phyloP scores from a whole-genome alignment of 2,888 invertebrate genomes.

The Orthosia cruda region DNA sequence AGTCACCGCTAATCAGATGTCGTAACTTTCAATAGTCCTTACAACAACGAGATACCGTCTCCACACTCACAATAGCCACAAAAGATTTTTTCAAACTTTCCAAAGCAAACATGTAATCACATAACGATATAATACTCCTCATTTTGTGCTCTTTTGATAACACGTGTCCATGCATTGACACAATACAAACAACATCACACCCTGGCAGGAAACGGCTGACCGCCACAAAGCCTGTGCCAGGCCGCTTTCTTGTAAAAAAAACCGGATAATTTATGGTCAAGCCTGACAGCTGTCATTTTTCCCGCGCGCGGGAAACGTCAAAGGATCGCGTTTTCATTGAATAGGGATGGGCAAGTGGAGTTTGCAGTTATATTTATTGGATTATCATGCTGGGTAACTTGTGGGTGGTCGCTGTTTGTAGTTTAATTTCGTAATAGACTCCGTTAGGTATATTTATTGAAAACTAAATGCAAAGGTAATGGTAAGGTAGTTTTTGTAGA shows the following conservation, averaged over 20 bases:
- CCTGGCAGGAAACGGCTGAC: constrained; percentile 76
- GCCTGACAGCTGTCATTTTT: constrained; percentile 84
- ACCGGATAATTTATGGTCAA: constrained; percentile 72
- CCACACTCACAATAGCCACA: constrained; percentile 1
- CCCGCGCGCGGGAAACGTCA: constrained; percentile 74
- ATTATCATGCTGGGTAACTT: constrained; percentile 11
- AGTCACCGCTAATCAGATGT: constrained; percentile 10
- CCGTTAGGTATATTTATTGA: neutral
- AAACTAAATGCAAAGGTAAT: neutral
- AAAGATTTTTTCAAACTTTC: constrained; percentile 33
- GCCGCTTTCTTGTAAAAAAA: constrained; percentile 69
- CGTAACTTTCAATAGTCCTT: constrained; percentile 1
- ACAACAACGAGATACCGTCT: neutral
- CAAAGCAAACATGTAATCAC: constrained; percentile 69
- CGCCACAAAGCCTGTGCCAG: constrained; percentile 68
- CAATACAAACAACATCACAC: constrained; percentile 70
- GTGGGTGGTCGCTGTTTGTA: constrained; percentile 41
- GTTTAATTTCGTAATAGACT: neutral
- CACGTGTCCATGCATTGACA: constrained; percentile 60
- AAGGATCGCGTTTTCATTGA: constrained; percentile 62
- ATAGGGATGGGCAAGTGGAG: constrained; percentile 45
- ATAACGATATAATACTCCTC: constrained; percentile 62
- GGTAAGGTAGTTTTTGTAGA: no score
- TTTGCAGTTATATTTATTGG: constrained; percentile 46
- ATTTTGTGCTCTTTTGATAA: constrained; percentile 67